A percentile compares a stretch with the other conserved stretches of the same genome.
phyloP scores from a whole-genome alignment of 2,797 vertebrate species.

The Karalla daura region DNA sequence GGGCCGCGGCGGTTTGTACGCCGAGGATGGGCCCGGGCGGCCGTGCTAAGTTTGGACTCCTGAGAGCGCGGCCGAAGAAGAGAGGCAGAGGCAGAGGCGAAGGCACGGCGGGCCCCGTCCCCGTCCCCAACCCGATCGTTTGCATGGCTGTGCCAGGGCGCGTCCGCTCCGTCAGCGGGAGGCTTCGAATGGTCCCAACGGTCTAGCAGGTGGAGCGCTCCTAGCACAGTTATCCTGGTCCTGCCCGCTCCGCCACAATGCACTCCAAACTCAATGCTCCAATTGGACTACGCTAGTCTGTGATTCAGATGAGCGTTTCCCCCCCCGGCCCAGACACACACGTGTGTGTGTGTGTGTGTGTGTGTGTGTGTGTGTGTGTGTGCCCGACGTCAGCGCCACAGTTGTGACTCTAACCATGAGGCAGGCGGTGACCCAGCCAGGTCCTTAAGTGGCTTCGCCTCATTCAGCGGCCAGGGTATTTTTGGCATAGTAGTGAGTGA shows the following conservation, averaged over 20 bases:
- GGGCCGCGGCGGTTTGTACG: constrained; percentile 13
- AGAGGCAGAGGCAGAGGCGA: background rate
- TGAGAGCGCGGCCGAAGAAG: background rate
- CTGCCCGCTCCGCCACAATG: background rate
- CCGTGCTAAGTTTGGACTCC: background rate
- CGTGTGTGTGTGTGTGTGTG: constrained; percentile 7
- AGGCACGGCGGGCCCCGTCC: too few species aligned
- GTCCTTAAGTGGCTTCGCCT: constrained; percentile 69
- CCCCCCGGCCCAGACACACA: background rate
- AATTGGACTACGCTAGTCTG: constrained; percentile 8
- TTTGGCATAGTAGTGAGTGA: constrained; percentile 71
- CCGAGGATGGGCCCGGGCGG: constrained; percentile 14
- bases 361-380: background rate
- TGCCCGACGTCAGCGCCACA: constrained; percentile 36
- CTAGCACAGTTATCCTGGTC: background rate
- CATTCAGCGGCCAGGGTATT: constrained; percentile 67
- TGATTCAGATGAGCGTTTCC: constrained; percentile 49
- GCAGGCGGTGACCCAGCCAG: constrained; percentile 63
- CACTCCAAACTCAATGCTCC: background rate
- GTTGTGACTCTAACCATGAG: constrained; percentile 62
- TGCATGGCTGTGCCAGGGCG: constrained; percentile 34
- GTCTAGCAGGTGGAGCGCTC: constrained; percentile 1
- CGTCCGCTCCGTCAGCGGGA: constrained; percentile 10
- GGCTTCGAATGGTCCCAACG: constrained; percentile 34
- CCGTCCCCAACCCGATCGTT: constrained; percentile 30